phyloP scores from a whole-genome alignment of 2,888 invertebrate genomes.

The Luffia ferchaultella region DNA sequence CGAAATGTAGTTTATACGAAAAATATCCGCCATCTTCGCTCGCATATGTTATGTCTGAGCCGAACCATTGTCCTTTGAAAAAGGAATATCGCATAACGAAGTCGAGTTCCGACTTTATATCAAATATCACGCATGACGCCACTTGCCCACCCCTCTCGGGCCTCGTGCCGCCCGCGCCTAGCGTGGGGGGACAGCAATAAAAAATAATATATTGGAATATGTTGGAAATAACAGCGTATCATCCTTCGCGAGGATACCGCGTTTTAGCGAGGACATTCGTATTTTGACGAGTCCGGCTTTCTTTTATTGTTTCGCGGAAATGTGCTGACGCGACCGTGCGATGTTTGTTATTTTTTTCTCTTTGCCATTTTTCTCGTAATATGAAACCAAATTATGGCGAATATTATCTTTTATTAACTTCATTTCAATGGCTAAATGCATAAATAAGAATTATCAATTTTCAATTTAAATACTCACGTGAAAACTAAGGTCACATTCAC shows the following conservation, averaged over 20 bases:
- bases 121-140: slow-evolving; percentile 66
- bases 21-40: slow-evolving; percentile 51
- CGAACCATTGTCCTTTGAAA: slow-evolving; percentile 61
- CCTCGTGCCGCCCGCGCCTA: slow-evolving; percentile 13
- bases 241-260: slow-evolving; percentile 52
- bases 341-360: slow-evolving; percentile 33
- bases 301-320: slow-evolving; percentile 51
- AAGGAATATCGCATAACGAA: slow-evolving; percentile 65
- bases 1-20: slow-evolving; percentile 42
- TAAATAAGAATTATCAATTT: too few species aligned
- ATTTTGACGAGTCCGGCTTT: slow-evolving; percentile 53
- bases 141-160: slow-evolving; percentile 33
- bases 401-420: too few species aligned
- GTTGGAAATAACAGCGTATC: slow-evolving; percentile 67
- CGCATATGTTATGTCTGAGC: slow-evolving; percentile 46
- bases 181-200: slow-evolving; percentile 49
- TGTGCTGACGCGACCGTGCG: slow-evolving; percentile 35
- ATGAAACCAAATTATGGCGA: too few species aligned
- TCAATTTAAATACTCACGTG: too few species aligned
- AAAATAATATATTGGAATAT: slow-evolving; percentile 70
- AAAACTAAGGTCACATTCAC: too few species aligned
- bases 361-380: too few species aligned
- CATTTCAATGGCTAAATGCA: too few species aligned
- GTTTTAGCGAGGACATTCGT: slow-evolving; percentile 42
- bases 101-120: slow-evolving; percentile 65